Base-by-base conservation (phyloP, 2,888 invertebrate species). In the Ethmia dodecea region DNA sequence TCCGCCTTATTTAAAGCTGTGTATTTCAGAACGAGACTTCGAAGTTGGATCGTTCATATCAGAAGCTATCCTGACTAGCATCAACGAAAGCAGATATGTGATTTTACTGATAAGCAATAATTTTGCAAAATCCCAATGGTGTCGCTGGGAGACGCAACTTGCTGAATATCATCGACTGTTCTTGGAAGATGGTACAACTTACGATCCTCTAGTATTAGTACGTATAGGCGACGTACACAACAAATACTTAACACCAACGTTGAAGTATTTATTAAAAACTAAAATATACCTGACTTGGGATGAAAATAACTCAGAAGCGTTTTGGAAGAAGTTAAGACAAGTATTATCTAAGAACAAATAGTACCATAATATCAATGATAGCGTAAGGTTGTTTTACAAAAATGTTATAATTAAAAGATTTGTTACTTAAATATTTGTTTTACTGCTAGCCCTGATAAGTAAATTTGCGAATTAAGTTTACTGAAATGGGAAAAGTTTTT, bases 41-140 rank as follows among this genome's bases (percentile, higher is more conserved):
- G 87, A 89, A 53, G 87, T 90, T 37, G 91, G 91, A 3, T 79
- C 89, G 1, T 81, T 89, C 42, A 88, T 92, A 52, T 88, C 90
- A 0, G 92, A 93, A 55, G 89, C 90, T 30, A 89, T 93, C 22
- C 72, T 90, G 40, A 87, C 83, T 22, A 88, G 90, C 55, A 89
- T 93, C 38, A 88, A 89, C 16, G 84, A 88, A 35, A 90, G 91
- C 58, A 87, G 89, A 39, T 89, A 89, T 53, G 88, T 92, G 9
- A 76, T 93, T 36, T 68, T 93, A 34, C 73, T 93, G 6, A 83
- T 93, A 29, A 92, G 92, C 36, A 89, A 90, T 50, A 84, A 88
- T 47, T 93, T 92, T 60, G 89, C 91, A 0, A 88, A 89, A 50
- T 91, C 92, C 14, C 91, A 92, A 38, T 93, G 93, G 93, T 91